A percentile compares a stretch with the other conserved stretches of the same genome.
Conservation (phyloP, 1,140 invertebrate genomes). For the Gonioctena quinquepunctata region DNA sequence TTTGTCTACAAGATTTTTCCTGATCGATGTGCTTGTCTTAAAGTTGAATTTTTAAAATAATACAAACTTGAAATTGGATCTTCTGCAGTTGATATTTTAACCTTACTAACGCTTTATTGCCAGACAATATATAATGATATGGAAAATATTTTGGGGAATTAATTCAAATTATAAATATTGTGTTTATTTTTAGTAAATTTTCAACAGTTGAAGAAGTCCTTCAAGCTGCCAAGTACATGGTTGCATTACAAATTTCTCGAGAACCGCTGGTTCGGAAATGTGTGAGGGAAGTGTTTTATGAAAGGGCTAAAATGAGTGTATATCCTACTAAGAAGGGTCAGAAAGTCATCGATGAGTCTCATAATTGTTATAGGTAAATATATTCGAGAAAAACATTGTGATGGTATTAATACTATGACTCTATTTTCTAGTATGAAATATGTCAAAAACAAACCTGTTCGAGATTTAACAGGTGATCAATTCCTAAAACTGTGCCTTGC, state of each 20-base stretch:
- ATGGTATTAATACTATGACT: constrained; percentile 43
- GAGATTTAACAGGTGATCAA: constrained; percentile 87
- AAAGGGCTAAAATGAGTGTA: constrained; percentile 83
- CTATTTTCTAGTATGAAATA: constrained; percentile 93
- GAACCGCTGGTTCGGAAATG: constrained; percentile 88
- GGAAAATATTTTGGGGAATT: too few species aligned
- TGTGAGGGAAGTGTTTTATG: constrained; percentile 88
- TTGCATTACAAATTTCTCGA: constrained; percentile 88
- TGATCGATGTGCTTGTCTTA: too few species aligned
- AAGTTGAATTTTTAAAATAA: background rate
- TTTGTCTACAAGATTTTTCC: too few species aligned
- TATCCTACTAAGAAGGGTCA: constrained; percentile 88
- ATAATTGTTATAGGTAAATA: constrained; percentile 80
- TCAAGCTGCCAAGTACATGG: constrained; percentile 90
- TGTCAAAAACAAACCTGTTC: constrained; percentile 91
- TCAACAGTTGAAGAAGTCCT: constrained; percentile 75
- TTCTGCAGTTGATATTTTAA: too few species aligned
- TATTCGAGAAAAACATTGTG: too few species aligned
- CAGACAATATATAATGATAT: background rate
- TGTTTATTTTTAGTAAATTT: constrained; percentile 58
- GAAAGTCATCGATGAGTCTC: constrained; percentile 93
- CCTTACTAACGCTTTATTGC: background rate
- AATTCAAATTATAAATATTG: too few species aligned
- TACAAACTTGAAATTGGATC: too few species aligned
- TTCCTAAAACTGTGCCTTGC: constrained; percentile 85